Evolutionary conservation across 2,113 vertebrate species (phyloP).

Genomic region (Macheiramphus alcinus): DNA sequence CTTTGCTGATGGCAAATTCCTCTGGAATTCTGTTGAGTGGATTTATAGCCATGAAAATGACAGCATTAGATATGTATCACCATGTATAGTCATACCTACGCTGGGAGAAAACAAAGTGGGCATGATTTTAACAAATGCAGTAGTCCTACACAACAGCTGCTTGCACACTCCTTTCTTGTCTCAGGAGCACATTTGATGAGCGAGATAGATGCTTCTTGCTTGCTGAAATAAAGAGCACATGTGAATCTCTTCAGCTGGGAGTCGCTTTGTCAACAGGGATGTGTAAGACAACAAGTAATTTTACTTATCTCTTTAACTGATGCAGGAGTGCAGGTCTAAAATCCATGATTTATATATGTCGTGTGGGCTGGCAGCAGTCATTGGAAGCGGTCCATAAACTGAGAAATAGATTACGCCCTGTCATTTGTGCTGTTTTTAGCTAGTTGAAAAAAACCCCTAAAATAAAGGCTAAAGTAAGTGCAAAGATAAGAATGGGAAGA

Average conservation of each 20-base stretch:
- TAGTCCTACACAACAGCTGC: slow-evolving; percentile 63
- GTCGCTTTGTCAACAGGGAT: slow-evolving; percentile 15
- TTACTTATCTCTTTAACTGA: slow-evolving; percentile 13
- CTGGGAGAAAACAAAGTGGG: slow-evolving; percentile 49
- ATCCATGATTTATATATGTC: background rate
- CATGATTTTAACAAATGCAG: slow-evolving; percentile 35
- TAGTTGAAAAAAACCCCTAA: background rate
- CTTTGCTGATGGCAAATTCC: background rate
- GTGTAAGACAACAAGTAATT: slow-evolving; percentile 35
- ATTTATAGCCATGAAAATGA: slow-evolving; percentile 1
- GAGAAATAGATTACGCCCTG: slow-evolving; percentile 17
- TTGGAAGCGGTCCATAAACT: background rate
- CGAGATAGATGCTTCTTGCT: background rate
- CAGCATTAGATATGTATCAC: background rate
- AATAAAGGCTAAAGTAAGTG: slow-evolving; percentile 4
- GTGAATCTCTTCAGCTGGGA: slow-evolving; percentile 8
- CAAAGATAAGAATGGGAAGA: background rate
- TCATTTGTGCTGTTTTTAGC: slow-evolving; percentile 20
- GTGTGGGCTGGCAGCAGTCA: background rate
- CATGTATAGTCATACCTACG: background rate
- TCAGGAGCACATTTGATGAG: background rate
- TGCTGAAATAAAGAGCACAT: slow-evolving; percentile 8
- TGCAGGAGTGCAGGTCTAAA: background rate
- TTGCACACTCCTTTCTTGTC: slow-evolving; percentile 22
- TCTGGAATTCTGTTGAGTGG: background rate